Percentiles rank a stretch among this genome's conserved stretches.
These are phyloP conservation scores for Amphipoea oculea DNA, from an alignment of 2,888 invertebrate species.

Conservation along the genomic window DNA sequence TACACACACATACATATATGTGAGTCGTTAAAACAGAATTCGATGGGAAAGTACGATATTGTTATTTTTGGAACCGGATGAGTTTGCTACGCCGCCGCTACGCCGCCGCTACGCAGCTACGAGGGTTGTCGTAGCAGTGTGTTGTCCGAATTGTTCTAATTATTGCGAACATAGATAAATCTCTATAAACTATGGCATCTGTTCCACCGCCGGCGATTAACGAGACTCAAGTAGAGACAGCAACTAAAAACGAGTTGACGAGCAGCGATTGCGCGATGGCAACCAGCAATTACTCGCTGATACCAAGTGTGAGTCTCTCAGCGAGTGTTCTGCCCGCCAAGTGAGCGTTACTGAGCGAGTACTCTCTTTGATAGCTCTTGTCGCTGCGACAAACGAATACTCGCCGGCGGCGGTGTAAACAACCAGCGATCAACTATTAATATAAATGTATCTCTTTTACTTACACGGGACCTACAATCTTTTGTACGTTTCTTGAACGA, in stretches of 20 bases:
- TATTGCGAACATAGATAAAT: background rate
- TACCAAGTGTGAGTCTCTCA: background rate
- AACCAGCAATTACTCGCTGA: background rate
- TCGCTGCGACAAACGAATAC: background rate
- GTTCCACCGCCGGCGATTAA: background rate
- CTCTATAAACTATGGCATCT: background rate
- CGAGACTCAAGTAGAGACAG: background rate
- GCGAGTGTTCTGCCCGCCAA: background rate
- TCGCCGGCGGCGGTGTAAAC: background rate
- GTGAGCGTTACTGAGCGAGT: background rate
- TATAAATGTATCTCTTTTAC: background rate
- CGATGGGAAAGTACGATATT: background rate
- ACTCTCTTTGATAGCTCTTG: background rate
- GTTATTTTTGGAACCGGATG: background rate
- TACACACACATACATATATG: background rate
- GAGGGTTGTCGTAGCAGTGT: conserved; percentile 21
- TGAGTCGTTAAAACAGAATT: background rate
- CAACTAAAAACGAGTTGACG: background rate
- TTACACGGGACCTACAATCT: background rate
- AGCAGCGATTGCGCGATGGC: background rate
- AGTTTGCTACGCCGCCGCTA: conserved; percentile 5
- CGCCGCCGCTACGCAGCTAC: conserved; percentile 28
- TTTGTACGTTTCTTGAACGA: background rate
- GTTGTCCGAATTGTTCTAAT: background rate
- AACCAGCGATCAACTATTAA: background rate